Evolutionary conservation across 1,140 invertebrate genomes (phyloP).

Genomic region (Colletes latitarsis): DNA sequence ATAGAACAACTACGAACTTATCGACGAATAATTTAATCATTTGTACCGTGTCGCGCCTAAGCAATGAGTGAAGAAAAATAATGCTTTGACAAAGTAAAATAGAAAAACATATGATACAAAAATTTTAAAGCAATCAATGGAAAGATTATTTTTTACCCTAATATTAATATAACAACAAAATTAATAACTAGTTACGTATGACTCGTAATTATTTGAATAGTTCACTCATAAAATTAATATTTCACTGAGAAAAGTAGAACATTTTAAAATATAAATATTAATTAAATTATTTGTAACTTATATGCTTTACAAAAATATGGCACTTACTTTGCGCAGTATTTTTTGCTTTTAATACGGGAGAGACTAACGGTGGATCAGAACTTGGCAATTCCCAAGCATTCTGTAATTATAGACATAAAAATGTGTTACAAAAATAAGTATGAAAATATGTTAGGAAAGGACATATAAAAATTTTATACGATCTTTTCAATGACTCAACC

Average conservation of each 20-base stretch:
- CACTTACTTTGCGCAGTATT: constrained; percentile 73
- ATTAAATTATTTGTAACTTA: neutral
- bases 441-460: neutral
- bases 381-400: constrained; percentile 84
- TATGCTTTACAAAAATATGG: neutral
- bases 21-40: constrained; percentile 8
- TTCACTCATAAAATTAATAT: neutral
- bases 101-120: neutral
- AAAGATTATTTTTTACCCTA: neutral
- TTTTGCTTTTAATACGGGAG: constrained; percentile 79
- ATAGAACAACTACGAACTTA: constrained; percentile 16
- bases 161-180: neutral
- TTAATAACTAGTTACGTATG: no score
- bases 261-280: neutral
- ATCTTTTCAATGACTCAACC: neutral
- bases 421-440: constrained; percentile 3
- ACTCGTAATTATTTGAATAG: no score
- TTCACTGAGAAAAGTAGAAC: neutral
- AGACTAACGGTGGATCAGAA: constrained; percentile 77
- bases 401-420: constrained; percentile 74
- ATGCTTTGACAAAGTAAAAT: neutral
- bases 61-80: neutral
- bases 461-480: neutral
- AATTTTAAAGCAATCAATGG: no score
- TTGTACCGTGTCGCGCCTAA: neutral